Base-by-base conservation (phyloP, 1,140 invertebrate species). In the Vollenhovia emeryi region DNA sequence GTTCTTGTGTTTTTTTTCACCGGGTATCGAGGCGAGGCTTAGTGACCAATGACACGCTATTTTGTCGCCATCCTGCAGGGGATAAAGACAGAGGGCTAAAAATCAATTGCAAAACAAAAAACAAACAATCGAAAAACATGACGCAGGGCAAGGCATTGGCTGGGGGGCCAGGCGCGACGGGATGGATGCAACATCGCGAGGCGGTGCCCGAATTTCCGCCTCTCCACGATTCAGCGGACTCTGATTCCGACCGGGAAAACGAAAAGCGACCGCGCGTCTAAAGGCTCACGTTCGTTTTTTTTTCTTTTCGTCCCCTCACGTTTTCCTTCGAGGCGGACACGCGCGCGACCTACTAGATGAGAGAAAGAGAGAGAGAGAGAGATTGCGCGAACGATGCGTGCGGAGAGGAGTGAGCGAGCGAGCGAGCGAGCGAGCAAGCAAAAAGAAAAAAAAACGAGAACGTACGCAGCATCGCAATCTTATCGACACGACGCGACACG, bases 211-310 rank as follows among this genome's bases (percentile, higher is more conserved):
- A 95, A 88, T 95, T 94, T 94, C 93, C 93, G 90, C 91, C 93
- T 48, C 92, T 94, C 89, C 93, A 95, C 91, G 93, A 94, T 92
- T 94, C 94, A 92, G 92, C 94, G 83, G 94, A 95, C 90, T 95
- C 94, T 89, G 94, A 95, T 94, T 95, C 94, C 84, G 94, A 95
- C 93, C 94, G 94, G 83, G 94, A 95, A 89, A 94, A 91, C 85
- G 94, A 95, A 91, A 94, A 93, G 91, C 94, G 94, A 89, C 93
- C 94, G 91, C 93, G 94, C 85, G 91, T 95, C 89, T 95, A 94
- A 64, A 93, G 87, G 88, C 69, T 15, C 15, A 30, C 13, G 4
- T 30, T 62, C 27, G 24, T 48, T 36, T 27, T 66, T 33, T 57
- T 33, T 52, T 27, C 40, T 13, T 43, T 78, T 52, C 62, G 33